A percentile compares a stretch with the other conserved stretches of the same genome.
Conservation (phyloP, 35 echinoderm and acorn worm species). For the Holothuria glaberrima region DNA sequence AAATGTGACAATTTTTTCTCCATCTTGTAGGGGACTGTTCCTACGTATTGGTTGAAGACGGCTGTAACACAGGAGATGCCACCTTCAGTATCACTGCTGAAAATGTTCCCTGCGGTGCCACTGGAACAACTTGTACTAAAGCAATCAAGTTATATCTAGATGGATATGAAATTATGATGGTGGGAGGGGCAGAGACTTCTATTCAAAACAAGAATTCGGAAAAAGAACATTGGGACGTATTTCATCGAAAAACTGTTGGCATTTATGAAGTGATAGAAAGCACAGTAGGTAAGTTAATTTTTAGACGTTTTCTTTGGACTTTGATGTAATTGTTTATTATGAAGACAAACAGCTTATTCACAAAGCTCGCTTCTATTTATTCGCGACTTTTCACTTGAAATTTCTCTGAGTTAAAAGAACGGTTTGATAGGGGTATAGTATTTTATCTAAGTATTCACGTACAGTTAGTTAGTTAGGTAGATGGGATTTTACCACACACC, state of each 20-base stretch:
- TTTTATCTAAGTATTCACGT: too few relatives aligned
- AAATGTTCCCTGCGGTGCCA: constrained; percentile 61
- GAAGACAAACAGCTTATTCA: neutral
- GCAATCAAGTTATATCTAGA: neutral
- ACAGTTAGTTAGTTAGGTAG: too few relatives aligned
- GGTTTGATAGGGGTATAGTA: too few relatives aligned
- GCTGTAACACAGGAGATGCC: neutral
- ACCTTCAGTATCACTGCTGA: constrained; percentile 51
- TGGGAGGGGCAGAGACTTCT: neutral
- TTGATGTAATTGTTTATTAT: neutral
- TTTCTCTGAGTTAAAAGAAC: too few relatives aligned
- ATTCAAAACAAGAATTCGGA: neutral
- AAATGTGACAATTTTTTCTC: neutral
- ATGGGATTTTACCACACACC: too few relatives aligned
- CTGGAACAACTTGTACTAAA: constrained; percentile 40
- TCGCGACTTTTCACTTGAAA: too few relatives aligned
- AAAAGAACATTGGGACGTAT: neutral
- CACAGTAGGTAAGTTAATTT: neutral
- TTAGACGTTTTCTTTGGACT: neutral
- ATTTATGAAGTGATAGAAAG: neutral
- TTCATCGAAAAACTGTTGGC: neutral
- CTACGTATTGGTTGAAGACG: constrained; percentile 47
- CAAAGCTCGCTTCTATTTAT: too few relatives aligned
- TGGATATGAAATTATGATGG: constrained; percentile 5
- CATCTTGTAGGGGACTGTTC: constrained; percentile 43